These are phyloP conservation scores for Platycnemis pennipes DNA, from an alignment of 2,888 invertebrate genomes.

Conservation along the genomic window DNA sequence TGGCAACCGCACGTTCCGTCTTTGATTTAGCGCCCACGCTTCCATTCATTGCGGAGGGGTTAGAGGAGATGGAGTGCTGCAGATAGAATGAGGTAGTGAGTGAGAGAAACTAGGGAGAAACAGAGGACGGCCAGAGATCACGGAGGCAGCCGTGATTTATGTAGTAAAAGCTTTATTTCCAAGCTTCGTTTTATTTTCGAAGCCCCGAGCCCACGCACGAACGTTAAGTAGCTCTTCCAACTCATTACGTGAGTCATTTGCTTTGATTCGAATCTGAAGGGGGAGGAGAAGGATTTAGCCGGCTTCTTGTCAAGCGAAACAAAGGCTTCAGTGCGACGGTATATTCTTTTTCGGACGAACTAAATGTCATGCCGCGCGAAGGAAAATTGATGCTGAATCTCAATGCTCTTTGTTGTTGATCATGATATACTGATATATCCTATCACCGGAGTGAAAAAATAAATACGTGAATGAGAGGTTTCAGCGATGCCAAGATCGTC, in stretches of 20 bases:
- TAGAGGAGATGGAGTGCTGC: not conserved
- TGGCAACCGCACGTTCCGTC: slow-evolving; percentile 31
- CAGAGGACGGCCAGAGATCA: slow-evolving; percentile 1
- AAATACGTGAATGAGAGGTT: not conserved
- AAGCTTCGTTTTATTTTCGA: slow-evolving; percentile 37
- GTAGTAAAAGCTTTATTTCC: slow-evolving; percentile 29
- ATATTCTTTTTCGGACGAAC: not conserved
- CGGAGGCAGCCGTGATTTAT: slow-evolving; percentile 56
- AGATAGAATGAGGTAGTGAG: not conserved
- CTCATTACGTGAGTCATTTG: slow-evolving; percentile 59
- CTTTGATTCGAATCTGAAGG: not conserved
- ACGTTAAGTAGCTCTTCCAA: slow-evolving; percentile 45
- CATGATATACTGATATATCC: not conserved
- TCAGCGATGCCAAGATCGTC: not conserved
- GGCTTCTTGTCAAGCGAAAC: slow-evolving; percentile 7
- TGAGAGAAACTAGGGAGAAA: no score
- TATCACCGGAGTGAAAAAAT: not conserved
- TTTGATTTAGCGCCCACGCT: slow-evolving; percentile 64
- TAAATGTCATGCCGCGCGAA: not conserved
- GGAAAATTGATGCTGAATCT: slow-evolving; percentile 20
- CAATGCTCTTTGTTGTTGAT: not conserved
- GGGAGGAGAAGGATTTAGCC: not conserved
- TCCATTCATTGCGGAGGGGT: slow-evolving; percentile 2
- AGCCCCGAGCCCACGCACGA: not conserved
- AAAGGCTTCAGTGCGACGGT: not conserved